Percentiles rank a stretch among this genome's conserved stretches.
Evolutionary conservation across 2,113 vertebrate species (phyloP).

Genomic region (Ceuthmochares aereus): DNA sequence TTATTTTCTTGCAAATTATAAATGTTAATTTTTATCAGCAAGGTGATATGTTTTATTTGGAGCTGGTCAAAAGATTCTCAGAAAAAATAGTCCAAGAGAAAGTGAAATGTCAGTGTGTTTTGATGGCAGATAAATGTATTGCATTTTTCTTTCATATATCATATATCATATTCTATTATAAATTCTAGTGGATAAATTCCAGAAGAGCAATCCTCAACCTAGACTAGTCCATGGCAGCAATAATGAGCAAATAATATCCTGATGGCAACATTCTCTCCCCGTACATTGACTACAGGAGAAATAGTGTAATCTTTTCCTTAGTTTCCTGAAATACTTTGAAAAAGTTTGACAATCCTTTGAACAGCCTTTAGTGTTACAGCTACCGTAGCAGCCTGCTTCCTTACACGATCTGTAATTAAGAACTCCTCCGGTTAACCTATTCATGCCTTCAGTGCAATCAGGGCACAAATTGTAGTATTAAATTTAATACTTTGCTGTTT

Average conservation of each 20-base stretch:
- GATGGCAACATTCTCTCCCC: neutral
- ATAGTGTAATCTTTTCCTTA: neutral
- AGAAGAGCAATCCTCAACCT: neutral
- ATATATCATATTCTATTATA: neutral
- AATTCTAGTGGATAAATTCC: neutral
- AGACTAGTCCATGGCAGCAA: neutral
- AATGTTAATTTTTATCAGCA: neutral
- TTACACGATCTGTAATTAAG: neutral
- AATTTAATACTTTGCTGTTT: neutral
- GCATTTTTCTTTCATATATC: neutral
- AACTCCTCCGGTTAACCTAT: neutral
- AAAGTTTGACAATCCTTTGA: neutral
- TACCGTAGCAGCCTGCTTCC: neutral
- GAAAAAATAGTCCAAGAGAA: neutral
- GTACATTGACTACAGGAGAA: neutral
- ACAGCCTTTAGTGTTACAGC: neutral
- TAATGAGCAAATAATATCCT: neutral
- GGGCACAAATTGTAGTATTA: neutral
- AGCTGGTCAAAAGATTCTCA: neutral
- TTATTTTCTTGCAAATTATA: neutral
- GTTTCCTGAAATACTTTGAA: neutral
- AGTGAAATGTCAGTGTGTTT: neutral
- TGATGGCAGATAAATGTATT: neutral
- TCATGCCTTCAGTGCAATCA: neutral
- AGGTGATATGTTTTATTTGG: neutral